Evolutionary conservation across 37 sponge, comb jelly and placozoan species (phyloP).

Genomic region (Crambe crambe): DNA sequence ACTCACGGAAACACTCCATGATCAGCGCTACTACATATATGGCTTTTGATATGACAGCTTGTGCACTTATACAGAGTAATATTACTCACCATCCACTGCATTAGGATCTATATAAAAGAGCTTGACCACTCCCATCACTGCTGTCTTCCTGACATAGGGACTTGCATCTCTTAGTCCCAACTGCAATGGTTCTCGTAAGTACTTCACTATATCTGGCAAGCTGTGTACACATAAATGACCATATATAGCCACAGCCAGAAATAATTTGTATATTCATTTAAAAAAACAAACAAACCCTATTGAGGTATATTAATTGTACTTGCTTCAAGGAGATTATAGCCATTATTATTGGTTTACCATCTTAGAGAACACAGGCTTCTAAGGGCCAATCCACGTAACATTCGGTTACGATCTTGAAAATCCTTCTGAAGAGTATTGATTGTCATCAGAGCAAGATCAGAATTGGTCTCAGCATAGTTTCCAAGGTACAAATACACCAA

Average conservation of each 20-base stretch:
- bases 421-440: slow-evolving; percentile 94
- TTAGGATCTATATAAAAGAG: slow-evolving; percentile 75
- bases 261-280: background rate
- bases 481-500: slow-evolving; percentile 93
- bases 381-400: slow-evolving; percentile 88
- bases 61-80: background rate
- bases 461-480: slow-evolving; percentile 85
- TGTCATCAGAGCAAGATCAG: slow-evolving; percentile 85
- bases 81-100: slow-evolving; percentile 14
- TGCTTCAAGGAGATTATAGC: no score
- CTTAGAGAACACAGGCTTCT: slow-evolving; percentile 86
- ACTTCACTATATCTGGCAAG: slow-evolving; percentile 77
- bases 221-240: slow-evolving; percentile 19
- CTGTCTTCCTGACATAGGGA: slow-evolving; percentile 90
- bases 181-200: slow-evolving; percentile 75
- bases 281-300: background rate
- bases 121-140: slow-evolving; percentile 93
- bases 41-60: no score
- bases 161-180: slow-evolving; percentile 84
- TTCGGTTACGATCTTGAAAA: slow-evolving; percentile 77
- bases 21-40: no score
- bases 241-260: background rate
- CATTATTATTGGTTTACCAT: slow-evolving; percentile 35
- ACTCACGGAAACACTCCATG: no score
- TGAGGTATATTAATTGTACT: background rate